Percentiles rank a stretch among this genome's conserved stretches.
Evolutionary conservation across 2,888 invertebrate species (phyloP).

Genomic region (Aproaerema taeniolella): DNA sequence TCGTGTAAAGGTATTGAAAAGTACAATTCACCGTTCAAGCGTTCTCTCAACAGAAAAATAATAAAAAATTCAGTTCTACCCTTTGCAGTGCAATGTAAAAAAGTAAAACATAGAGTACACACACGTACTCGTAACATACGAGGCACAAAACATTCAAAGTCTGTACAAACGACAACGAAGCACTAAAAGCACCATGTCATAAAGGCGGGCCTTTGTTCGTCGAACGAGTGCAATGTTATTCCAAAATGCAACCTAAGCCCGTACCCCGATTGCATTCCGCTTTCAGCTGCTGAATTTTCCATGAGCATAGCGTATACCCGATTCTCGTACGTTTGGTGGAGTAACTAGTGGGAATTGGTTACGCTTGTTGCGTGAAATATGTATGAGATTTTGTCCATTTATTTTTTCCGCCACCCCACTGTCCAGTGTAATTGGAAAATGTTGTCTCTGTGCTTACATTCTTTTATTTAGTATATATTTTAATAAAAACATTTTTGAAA

Average conservation of each 20-base stretch:
- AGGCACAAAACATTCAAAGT: constrained; percentile 5
- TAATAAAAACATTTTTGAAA: no score
- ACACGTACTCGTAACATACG: constrained; percentile 11
- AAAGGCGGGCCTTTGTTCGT: constrained; percentile 35
- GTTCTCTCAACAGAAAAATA: no score
- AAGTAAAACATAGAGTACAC: constrained; percentile 5
- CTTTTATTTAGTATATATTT: constrained; percentile 2
- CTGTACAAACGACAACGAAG: constrained; percentile 22
- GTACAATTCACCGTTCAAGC: no score
- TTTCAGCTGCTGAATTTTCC: constrained; percentile 64
- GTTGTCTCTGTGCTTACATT: constrained; percentile 29
- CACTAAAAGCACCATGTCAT: constrained; percentile 34
- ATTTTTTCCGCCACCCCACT: constrained; percentile 56
- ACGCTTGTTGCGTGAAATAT: constrained; percentile 65
- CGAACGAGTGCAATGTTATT: constrained; percentile 38
- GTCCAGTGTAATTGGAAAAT: constrained; percentile 60
- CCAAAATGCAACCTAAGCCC: constrained; percentile 53
- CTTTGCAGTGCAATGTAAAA: background rate
- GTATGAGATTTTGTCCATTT: constrained; percentile 64
- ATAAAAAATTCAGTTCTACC: background rate
- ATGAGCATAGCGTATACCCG: constrained; percentile 43
- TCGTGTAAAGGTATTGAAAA: no score
- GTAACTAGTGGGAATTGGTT: constrained; percentile 68
- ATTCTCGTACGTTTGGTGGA: constrained; percentile 46
- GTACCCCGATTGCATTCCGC: constrained; percentile 62